phyloP scores from a whole-genome alignment of 2,113 vertebrate species.

The Onychostruthus taczanowskii region DNA sequence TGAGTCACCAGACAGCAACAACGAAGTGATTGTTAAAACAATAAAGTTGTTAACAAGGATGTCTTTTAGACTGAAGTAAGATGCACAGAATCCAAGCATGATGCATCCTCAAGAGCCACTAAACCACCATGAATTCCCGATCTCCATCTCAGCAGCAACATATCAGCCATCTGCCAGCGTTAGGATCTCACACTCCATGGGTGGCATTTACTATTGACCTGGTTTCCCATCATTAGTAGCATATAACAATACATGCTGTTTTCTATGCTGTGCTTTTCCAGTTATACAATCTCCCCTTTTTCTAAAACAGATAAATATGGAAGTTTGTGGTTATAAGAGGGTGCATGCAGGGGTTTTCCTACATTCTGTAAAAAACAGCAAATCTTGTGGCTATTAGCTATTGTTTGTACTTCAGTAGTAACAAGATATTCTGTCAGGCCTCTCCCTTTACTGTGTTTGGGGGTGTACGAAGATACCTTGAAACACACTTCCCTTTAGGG shows the following conservation, averaged over 20 bases:
- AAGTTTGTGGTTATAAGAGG: background rate
- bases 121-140: accelerated
- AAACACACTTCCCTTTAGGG: background rate
- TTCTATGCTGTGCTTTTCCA: background rate
- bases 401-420: background rate
- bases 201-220: background rate
- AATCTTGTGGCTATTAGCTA: background rate
- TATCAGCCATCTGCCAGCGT: background rate
- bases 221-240: accelerated
- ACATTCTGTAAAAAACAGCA: accelerated
- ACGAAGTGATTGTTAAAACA: background rate
- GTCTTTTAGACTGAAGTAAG: background rate
- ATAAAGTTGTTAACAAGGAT: background rate
- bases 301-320: background rate
- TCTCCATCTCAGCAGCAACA: background rate
- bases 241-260: accelerated
- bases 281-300: background rate
- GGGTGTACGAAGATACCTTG: background rate
- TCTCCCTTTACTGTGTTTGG: background rate
- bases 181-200: background rate
- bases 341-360: accelerated
- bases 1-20: background rate
- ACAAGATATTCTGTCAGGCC: background rate
- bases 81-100: background rate
- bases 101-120: background rate